Percentiles rank a stretch among this genome's conserved stretches.
Evolutionary conservation across 2,113 vertebrate genomes (phyloP).

Genomic region (Sisor rabdophorus): DNA sequence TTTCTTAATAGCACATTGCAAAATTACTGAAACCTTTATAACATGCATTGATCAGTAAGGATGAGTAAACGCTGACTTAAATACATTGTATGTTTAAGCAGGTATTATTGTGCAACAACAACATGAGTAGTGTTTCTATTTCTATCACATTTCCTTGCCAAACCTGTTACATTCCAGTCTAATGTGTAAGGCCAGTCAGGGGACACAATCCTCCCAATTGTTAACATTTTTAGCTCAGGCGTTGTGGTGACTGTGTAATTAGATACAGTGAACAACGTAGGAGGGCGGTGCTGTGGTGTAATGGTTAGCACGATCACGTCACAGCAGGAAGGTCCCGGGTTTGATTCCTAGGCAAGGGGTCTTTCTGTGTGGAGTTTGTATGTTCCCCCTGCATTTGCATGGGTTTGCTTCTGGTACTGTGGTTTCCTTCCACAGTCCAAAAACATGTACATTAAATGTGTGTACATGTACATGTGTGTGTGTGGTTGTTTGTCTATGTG

Average conservation of each 20-base stretch:
- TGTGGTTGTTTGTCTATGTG: too few species aligned
- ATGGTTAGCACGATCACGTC: too few species aligned
- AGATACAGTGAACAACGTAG: neutral
- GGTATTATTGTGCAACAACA: neutral
- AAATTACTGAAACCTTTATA: neutral
- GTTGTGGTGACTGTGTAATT: constrained; percentile 22
- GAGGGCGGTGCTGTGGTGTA: too few species aligned
- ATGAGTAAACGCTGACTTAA: neutral
- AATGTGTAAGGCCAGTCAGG: neutral
- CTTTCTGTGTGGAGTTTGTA: too few species aligned
- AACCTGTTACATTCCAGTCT: constrained; percentile 22
- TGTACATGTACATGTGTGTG: too few species aligned
- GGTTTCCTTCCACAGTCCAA: too few species aligned
- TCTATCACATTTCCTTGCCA: constrained; percentile 14
- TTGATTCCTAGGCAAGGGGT: too few species aligned
- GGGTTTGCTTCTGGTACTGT: too few species aligned
- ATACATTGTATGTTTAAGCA: neutral
- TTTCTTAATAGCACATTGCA: neutral
- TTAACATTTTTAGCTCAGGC: neutral
- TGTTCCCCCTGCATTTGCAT: too few species aligned
- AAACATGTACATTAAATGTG: too few species aligned
- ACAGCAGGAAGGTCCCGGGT: too few species aligned
- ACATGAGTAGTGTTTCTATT: constrained; percentile 28
- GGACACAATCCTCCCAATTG: constrained; percentile 13
- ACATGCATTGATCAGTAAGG: neutral